Base-by-base conservation (phyloP, 2,113 vertebrate genomes). In the Hydropotes inermis region DNA sequence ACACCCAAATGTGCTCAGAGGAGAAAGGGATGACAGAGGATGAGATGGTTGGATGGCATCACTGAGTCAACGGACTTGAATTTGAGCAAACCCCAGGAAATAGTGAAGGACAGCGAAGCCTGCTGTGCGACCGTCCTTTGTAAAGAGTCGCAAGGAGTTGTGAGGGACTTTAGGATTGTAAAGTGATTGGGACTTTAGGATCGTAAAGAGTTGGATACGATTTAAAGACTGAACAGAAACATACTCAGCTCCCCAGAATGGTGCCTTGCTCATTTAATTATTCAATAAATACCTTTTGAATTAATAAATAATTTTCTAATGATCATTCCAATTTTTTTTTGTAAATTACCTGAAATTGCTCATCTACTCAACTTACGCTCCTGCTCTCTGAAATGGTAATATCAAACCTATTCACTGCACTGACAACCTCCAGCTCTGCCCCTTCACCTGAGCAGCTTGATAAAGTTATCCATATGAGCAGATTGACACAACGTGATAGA, bases 181-280 rank as follows among this genome's bases (percentile, higher is more conserved):
- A n/a, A 64, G 61, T n/a, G 33, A n/a, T 64, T n/a, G 16, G n/a
- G n/a, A n/a, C n/a, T n/a, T n/a, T n/a, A n/a, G 5, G 67, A 13
- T 25, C 5, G 21, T 23, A 25, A 39, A 43, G 70, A 43, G 70
- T 7, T 74, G 11, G 36, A 3, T 14, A 76, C 0, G 2, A 76
- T 23, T 76, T 27, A 76, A 36, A 23, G 70, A 43, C 70, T 43
- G 12, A 76, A 76, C 70, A 74, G 43, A 64, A 54, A 91, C 50
- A 6, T 27, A 50, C 15, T 43, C 6, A 91, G 13, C 7, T 7
- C 54, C 3, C 3, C 23, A 60, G 12, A 67, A 67, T 0, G 67
- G 10, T 70, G 36, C 7, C 45, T 91, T 58, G 7, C 27, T 88
- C 7, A 21, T 21, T 74, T 28, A 23, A 78, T 82, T 96, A 36